These are phyloP conservation scores for Drosophila prosaltans DNA, from an alignment of 1,140 invertebrate species.

Conservation along the genomic window DNA sequence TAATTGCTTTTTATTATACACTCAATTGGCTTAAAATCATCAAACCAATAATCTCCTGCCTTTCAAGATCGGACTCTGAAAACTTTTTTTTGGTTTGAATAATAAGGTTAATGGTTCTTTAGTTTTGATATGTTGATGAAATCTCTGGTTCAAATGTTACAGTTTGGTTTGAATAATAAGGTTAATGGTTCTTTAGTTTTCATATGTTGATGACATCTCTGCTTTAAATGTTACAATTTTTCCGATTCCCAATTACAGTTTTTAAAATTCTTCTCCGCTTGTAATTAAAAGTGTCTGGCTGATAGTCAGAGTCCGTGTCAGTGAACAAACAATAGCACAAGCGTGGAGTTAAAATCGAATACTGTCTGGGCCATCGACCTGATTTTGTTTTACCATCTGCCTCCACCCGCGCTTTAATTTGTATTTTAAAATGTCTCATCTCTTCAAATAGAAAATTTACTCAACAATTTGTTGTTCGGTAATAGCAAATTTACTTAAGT, in stretches of 20 bases:
- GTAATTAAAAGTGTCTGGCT: constrained; percentile 61
- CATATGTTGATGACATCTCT: neutral
- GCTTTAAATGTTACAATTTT: constrained; percentile 13
- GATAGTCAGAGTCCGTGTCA: constrained; percentile 41
- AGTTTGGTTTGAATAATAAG: neutral
- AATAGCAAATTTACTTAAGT: constrained; percentile 23
- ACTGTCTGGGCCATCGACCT: constrained; percentile 49
- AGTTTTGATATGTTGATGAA: neutral
- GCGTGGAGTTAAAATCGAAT: constrained; percentile 25
- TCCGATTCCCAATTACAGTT: constrained; percentile 21
- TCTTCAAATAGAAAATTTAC: constrained; percentile 30
- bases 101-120: neutral
- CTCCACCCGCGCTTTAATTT: constrained; percentile 41
- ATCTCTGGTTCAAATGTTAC: constrained; percentile 8
- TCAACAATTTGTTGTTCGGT: constrained; percentile 1
- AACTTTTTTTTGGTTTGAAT: neutral
- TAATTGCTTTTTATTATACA: too few species aligned
- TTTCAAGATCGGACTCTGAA: too few species aligned
- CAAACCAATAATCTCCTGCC: too few species aligned
- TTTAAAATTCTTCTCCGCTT: constrained; percentile 20
- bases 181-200: neutral
- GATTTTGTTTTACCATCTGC: constrained; percentile 20
- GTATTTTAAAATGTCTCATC: constrained; percentile 60
- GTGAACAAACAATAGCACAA: constrained; percentile 42
- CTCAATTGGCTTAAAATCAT: too few species aligned